These are phyloP conservation scores for Craterocephalus amniculus DNA, from an alignment of 2,797 vertebrate genomes.

Conservation along the genomic window DNA sequence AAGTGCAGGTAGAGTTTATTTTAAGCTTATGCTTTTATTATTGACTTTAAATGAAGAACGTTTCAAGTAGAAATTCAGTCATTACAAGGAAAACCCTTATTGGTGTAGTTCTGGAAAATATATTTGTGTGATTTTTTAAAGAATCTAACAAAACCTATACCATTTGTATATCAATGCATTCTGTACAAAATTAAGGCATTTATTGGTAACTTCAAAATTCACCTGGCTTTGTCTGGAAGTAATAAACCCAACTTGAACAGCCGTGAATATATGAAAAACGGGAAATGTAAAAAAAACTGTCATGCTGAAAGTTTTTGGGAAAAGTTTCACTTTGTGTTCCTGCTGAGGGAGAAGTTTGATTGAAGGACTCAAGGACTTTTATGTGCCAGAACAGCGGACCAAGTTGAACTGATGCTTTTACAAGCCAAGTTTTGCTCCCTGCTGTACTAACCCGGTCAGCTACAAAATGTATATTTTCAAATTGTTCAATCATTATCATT, in stretches of 20 bases:
- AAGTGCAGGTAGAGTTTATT: background rate
- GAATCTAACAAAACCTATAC: background rate
- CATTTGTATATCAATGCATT: background rate
- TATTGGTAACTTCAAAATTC: background rate
- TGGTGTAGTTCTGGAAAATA: background rate
- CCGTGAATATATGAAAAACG: background rate
- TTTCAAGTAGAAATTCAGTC: background rate
- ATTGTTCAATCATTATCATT: no score
- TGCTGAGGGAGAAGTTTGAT: background rate
- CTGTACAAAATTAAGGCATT: background rate
- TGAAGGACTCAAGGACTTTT: no score
- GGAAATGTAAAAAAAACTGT: background rate
- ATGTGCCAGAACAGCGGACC: no score
- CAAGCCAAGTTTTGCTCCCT: background rate
- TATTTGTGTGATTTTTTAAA: background rate
- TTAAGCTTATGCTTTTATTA: background rate
- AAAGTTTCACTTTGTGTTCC: background rate
- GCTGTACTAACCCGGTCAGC: no score
- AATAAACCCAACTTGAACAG: no score
- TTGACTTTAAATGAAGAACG: conserved; percentile 2
- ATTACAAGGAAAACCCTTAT: no score
- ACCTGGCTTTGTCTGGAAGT: background rate
- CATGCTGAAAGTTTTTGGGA: background rate
- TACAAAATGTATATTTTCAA: no score
- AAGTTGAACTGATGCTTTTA: no score